Base-by-base conservation (phyloP, 1,140 invertebrate genomes). In the Pseudomyrmex concolor region DNA sequence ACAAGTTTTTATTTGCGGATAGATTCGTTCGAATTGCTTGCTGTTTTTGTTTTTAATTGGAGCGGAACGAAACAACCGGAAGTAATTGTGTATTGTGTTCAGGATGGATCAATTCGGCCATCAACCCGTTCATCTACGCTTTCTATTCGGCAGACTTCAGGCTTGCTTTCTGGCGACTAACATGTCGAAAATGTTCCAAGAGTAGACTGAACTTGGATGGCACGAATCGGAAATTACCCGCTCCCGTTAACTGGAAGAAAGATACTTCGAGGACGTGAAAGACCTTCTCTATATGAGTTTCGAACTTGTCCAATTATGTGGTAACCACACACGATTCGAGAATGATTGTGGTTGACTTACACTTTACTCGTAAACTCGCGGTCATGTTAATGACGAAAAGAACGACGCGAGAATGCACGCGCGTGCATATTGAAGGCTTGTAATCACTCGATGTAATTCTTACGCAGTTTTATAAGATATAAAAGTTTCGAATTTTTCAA, bases 71-170 rank as follows among this genome's bases (percentile, higher is more conserved):
- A 13, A 19, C 51, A 2, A 77, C 19, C 0, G 25, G 17, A 64
- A 34, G 34, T 34, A 51, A 9, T 66, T 0, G 63, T 66, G 66
- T 67, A 15, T 54, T 77, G 13, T 84, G 34, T 92, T 64, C 84
- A 95, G 94, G 96, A 2, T 99, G 98, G 97, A 96, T 98, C 67
- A 99, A 99, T 93, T 98, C 98, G 7, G 97, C 97, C 1, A 97
- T 98, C 66, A 98, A 98, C 93, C 97, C 97, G 0, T 97, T 97
- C 89, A 97, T 98, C 88, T 98, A 98, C 89, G 97, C 97, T 13
- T 97, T 98, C 90, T 97, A 97, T 91, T 98, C 97, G 89, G 96
- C 96, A 0, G 97, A 98, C 91, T 98, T 98, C 92, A 96, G 97
- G 90, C 94, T 96, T 84, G 97, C 97, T 0, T 98, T 98, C 87